Conservation (phyloP, 2,797 vertebrate genomes). For the Leucoraja ocellata region DNA sequence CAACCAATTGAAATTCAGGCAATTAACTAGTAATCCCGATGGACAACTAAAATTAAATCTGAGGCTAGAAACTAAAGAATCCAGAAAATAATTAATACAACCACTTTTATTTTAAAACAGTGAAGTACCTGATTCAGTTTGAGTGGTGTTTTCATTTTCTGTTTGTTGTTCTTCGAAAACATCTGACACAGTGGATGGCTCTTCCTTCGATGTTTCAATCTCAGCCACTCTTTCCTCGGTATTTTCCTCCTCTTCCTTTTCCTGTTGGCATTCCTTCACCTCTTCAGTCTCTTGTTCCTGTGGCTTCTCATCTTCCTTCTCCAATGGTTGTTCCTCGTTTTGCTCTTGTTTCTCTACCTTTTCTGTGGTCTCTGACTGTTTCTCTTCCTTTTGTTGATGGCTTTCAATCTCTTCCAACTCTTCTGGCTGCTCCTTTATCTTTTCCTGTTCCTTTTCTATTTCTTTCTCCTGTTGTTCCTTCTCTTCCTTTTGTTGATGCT, state of each 20-base stretch:
- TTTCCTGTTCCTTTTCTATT: constrained; percentile 55
- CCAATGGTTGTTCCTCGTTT: constrained; percentile 57
- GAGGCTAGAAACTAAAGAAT: neutral
- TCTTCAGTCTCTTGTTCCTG: constrained; percentile 46
- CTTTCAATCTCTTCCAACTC: constrained; percentile 89
- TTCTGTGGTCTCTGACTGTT: constrained; percentile 46
- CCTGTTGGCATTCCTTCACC: constrained; percentile 54
- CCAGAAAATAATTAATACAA: neutral
- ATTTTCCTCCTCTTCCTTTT: constrained; percentile 49
- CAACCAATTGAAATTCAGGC: too few species aligned
- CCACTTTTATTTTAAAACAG: neutral
- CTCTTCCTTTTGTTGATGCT: constrained; percentile 49
- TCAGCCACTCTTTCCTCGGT: constrained; percentile 44
- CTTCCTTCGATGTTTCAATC: constrained; percentile 39
- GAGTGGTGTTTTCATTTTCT: constrained; percentile 54
- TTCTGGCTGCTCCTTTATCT: constrained; percentile 43
- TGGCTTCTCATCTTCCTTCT: constrained; percentile 76
- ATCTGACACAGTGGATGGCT: constrained; percentile 47
- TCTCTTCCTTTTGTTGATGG: constrained; percentile 77
- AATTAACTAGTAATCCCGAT: neutral
- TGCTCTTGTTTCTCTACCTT: constrained; percentile 55
- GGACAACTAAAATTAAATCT: neutral
- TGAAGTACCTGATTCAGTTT: constrained; percentile 49
- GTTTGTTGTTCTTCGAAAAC: constrained; percentile 47
- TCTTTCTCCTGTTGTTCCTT: constrained; percentile 46